Base-by-base conservation (phyloP, 2,888 invertebrate genomes). In the Anoplius nigerrimus region DNA sequence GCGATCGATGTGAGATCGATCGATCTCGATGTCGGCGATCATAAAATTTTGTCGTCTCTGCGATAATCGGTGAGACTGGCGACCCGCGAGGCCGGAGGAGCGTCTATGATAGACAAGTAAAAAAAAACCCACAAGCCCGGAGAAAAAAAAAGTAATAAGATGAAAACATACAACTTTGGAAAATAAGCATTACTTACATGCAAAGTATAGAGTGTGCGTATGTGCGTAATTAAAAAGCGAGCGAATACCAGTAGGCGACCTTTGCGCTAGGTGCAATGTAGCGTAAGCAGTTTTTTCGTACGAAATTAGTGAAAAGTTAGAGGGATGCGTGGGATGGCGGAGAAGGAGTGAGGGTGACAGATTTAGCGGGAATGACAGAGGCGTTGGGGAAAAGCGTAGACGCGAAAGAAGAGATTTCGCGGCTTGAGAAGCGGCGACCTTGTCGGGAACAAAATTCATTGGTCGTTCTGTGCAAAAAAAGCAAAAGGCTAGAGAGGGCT, bases 161-260 rank as follows among this genome's bases (percentile, higher is more conserved):
- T n/a, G n/a, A 34, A 34, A 34, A 27, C 42, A 42, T 55, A 57
- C n/a, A 20, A 62, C 71, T 91, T 92, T 89, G 89, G 93, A 93
- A 93, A 94, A 94, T 93, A 93, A 93, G 93, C 94, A 94, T 95
- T 94, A 94, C 92, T 95, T 95, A 94, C 93, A 93, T 95, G 95
- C 95, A 95, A 95, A 95, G 95, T 95, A 94, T 94, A 94, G 94
- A 94, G 93, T 94, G 94, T 94, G 94, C 43, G 24, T 94, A 76
- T 78, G 76, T 64, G 74, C 73, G 66, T 80, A 75, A 66, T 13
- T n/a, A 4, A 53, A 53, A 22, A 22, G 59, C 70, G 71, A 78
- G 68, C 71, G 66, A 72, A 62, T 66, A 66, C 45, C 11, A 16
- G 8, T 18, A n/a, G 48, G 5, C 16, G 18, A 18, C n/a, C n/a